These are phyloP conservation scores for Reticulitermes lucifugus DNA, from an alignment of 2,888 invertebrate genomes.

Conservation along the genomic window DNA sequence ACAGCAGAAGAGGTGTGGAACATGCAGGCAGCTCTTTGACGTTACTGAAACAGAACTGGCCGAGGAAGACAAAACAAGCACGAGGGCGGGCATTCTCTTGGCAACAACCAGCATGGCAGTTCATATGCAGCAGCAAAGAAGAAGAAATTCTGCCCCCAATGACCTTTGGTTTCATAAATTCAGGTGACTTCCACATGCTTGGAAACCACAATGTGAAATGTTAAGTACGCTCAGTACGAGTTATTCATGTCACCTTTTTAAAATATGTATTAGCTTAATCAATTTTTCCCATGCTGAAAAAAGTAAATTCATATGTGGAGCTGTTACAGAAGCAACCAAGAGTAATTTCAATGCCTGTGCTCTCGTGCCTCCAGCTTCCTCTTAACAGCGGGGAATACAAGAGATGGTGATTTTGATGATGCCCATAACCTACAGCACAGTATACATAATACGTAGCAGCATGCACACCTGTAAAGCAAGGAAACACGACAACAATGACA, in stretches of 20 bases:
- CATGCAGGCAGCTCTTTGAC: constrained; percentile 54
- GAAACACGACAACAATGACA: constrained; percentile 55
- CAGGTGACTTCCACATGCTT: constrained; percentile 4
- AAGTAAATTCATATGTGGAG: too few species aligned
- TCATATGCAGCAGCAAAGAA: not conserved
- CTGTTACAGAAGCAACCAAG: too few species aligned
- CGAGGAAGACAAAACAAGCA: constrained; percentile 47
- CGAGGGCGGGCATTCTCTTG: not conserved
- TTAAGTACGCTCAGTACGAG: not conserved
- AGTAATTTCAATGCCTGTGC: constrained; percentile 38
- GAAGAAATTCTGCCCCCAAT: too few species aligned
- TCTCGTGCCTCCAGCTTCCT: constrained; percentile 49
- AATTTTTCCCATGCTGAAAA: too few species aligned
- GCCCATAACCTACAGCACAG: constrained; percentile 55
- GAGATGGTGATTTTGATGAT: constrained; percentile 53
- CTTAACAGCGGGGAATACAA: constrained; percentile 52
- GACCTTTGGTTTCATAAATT: too few species aligned
- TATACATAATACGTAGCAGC: constrained; percentile 54
- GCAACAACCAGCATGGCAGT: constrained; percentile 8
- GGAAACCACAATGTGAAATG: not conserved
- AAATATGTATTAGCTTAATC: too few species aligned
- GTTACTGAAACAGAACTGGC: constrained; percentile 55
- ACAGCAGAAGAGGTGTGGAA: constrained; percentile 54
- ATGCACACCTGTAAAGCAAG: constrained; percentile 56
- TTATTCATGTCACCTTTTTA: too few species aligned